phyloP scores from a whole-genome alignment of 2,888 invertebrate genomes.

The Rotaria socialis region DNA sequence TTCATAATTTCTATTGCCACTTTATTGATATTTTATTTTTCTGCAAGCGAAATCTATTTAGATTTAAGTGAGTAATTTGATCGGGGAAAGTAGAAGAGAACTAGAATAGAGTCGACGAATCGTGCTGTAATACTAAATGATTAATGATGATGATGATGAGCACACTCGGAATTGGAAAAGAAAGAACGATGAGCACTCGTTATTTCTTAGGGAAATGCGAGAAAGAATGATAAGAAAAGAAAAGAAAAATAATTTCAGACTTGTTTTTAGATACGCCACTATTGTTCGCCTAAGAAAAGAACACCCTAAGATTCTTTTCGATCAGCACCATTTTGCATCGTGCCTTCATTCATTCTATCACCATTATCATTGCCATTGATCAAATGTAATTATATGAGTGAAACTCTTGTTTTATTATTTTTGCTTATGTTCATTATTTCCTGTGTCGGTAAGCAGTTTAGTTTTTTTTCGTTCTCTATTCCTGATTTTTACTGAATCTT shows the following conservation, averaged over 20 bases:
- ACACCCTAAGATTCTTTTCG: background rate
- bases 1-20: background rate
- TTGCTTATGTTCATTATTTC: background rate
- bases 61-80: background rate
- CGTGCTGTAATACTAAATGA: background rate
- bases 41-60: background rate
- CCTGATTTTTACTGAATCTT: too few species aligned
- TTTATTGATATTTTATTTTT: background rate
- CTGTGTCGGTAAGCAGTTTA: background rate
- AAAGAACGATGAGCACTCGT: too few species aligned
- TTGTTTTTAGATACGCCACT: background rate
- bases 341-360: background rate
- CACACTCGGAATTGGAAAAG: background rate
- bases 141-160: background rate
- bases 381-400: background rate
- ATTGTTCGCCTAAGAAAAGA: background rate
- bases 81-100: background rate
- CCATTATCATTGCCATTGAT: background rate
- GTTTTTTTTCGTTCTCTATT: background rate
- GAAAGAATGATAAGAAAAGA: background rate
- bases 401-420: background rate
- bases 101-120: background rate
- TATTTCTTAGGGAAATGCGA: too few species aligned
- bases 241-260: background rate
- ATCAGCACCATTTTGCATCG: background rate